These are phyloP conservation scores for Agrenia bidenticulata DNA, from an alignment of 2,888 invertebrate species.

Conservation along the genomic window DNA sequence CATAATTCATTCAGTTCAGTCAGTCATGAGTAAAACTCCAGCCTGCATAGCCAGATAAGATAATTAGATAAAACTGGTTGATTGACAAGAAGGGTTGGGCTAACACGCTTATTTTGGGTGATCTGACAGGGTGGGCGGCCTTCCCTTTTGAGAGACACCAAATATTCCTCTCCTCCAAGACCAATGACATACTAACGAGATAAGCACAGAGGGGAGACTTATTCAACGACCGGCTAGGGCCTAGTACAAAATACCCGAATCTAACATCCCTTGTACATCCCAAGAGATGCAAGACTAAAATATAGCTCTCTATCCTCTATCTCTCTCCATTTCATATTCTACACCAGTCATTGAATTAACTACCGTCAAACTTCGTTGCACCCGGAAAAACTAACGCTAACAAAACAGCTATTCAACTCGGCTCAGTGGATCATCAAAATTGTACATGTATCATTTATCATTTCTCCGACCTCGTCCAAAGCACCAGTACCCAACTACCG, in stretches of 20 bases:
- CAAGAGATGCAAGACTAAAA: neutral
- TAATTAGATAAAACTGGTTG: conserved; percentile 49
- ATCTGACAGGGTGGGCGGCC: conserved; percentile 46
- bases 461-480: conserved; percentile 4
- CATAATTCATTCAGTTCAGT: conserved; percentile 13
- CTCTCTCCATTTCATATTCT: neutral
- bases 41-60: conserved; percentile 31
- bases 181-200: conserved; percentile 29
- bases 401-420: conserved; percentile 32
- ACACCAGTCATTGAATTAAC: no score
- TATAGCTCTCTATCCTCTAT: neutral
- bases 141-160: conserved; percentile 12
- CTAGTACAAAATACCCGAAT: no score
- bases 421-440: conserved; percentile 11
- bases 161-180: conserved; percentile 19
- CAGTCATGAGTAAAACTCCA: conserved; percentile 7
- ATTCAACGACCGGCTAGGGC: neutral
- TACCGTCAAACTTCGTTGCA: conserved; percentile 20
- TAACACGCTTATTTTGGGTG: conserved; percentile 43
- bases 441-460: conserved; percentile 7
- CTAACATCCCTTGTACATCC: neutral
- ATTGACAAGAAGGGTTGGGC: conserved; percentile 49
- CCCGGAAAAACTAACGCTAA: conserved; percentile 28
- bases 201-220: neutral
- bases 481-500: neutral